These are phyloP conservation scores for Schizopygopsis pylzovi DNA, from an alignment of 2,797 vertebrate genomes.

Conservation along the genomic window DNA sequence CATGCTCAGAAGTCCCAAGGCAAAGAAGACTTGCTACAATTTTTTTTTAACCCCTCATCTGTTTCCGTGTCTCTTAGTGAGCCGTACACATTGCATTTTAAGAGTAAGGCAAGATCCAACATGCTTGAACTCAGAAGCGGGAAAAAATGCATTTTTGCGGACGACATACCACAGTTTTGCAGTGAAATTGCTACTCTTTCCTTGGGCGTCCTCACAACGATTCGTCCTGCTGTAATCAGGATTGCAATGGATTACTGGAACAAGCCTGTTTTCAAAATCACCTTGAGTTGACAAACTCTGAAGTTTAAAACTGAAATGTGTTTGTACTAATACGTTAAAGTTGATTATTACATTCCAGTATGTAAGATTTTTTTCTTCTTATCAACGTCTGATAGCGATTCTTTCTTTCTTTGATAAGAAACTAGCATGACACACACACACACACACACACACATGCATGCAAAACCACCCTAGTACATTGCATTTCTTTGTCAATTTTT, in stretches of 20 bases:
- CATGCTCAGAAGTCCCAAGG: constrained; percentile 4
- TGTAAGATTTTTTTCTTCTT: constrained; percentile 3
- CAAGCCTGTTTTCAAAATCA: constrained; percentile 6
- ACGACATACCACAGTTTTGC: constrained; percentile 45
- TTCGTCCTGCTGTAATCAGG: constrained; percentile 37
- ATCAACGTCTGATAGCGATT: neutral
- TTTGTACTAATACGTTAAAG: constrained; percentile 23
- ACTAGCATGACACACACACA: constrained; percentile 3
- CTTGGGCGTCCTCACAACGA: constrained; percentile 56
- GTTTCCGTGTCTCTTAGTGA: neutral
- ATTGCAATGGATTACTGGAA: constrained; percentile 29
- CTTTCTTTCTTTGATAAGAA: constrained; percentile 8
- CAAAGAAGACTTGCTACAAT: neutral
- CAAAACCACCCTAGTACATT: neutral
- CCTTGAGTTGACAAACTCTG: constrained; percentile 32
- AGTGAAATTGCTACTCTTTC: constrained; percentile 58
- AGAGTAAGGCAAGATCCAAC: constrained; percentile 30
- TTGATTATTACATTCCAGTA: neutral
- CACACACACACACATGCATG: neutral
- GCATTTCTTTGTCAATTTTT: neutral
- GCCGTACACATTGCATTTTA: neutral
- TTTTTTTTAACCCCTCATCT: neutral
- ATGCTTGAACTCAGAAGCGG: constrained; percentile 17
- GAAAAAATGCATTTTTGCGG: constrained; percentile 45
- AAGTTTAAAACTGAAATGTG: constrained; percentile 27